Evolutionary conservation across 1,140 invertebrate genomes (phyloP), one percentile per base, ranked within the genome.

Genomic region (Dinoponera quadriceps): DNA sequence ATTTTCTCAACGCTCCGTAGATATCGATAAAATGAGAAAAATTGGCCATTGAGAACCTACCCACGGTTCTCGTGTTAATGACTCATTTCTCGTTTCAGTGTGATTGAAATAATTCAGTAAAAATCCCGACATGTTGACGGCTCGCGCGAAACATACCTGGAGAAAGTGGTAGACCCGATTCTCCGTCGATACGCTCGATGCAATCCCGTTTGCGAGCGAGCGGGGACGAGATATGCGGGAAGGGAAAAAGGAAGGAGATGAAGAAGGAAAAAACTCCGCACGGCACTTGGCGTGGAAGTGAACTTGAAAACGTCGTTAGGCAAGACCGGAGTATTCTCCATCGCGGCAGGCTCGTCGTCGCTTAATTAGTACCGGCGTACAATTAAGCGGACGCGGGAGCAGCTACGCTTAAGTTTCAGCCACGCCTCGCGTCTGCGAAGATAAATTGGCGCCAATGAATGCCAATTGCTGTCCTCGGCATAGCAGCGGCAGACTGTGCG

Each of bases 371-470:
- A 88, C 71, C 89, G 77, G 78, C 86, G 82, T 88, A 87, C 82
- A 90, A 90, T 90, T 86, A 86, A 89, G 80, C 84, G 66, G 66
- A 83, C 74, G 74, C 71, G 57, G 54, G 68, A 60, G 51, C 65
- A 75, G 71, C 63, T 55, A 25, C 87, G 81, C 83, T 85, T 82
- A 87, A 82, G 88, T 89, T 89, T 63, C 73, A 71, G 54, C 87
- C 82, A 87, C 88, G 85, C 85, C 85, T 68, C 85, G 65, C 74
- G 60, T 84, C 82, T 59, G 62, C 66, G 66, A 81, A 90, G 82
- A 89, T 90, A 89, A 90, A 90, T 90, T 89, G 87, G 77, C 77
- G 83, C 81, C 89, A 86, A 90, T 90, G 89, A 90, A 90, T 90
- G 85, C 82, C 89, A 90, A 90, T 90, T 90, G 89, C 73, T 60